Evolutionary conservation across 2,888 invertebrate species (phyloP).

Genomic region (Caenorhabditis plicata): DNA sequence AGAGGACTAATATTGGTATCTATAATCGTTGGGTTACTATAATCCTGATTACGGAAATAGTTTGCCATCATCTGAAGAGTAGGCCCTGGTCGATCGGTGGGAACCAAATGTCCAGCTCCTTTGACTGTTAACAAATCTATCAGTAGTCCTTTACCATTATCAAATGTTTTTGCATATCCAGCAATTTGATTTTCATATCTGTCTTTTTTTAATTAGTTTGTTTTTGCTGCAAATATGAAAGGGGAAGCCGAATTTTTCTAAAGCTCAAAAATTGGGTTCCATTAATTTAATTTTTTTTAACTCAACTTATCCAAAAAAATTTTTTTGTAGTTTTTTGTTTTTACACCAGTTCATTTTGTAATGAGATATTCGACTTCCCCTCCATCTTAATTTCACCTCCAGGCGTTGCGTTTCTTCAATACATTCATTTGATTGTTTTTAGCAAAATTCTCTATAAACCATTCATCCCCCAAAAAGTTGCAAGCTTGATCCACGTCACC

Average conservation of each 20-base stretch:
- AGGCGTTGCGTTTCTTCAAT: slow-evolving; percentile 28
- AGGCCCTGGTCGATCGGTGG: slow-evolving; percentile 80
- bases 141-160: slow-evolving; percentile 21
- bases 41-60: slow-evolving; percentile 67
- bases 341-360: no score
- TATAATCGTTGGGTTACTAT: slow-evolving; percentile 27
- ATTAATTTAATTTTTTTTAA: no score
- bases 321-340: no score
- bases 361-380: background rate
- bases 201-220: no score
- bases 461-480: slow-evolving; percentile 57
- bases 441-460: slow-evolving; percentile 53
- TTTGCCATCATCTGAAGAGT: slow-evolving; percentile 76
- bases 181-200: slow-evolving; percentile 48
- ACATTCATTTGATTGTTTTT: slow-evolving; percentile 30
- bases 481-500: slow-evolving; percentile 57
- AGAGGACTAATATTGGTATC: slow-evolving; percentile 23
- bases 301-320: no score
- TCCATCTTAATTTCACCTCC: slow-evolving; percentile 17
- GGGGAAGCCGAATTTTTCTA: background rate
- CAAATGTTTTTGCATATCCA: slow-evolving; percentile 54
- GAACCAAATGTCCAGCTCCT: slow-evolving; percentile 80
- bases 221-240: no score
- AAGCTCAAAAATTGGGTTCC: no score
- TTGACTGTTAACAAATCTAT: slow-evolving; percentile 58